Evolutionary conservation across 2,113 vertebrate genomes (phyloP), one percentile per base, ranked within the genome.

Genomic region (Periophthalmus modestus): DNA sequence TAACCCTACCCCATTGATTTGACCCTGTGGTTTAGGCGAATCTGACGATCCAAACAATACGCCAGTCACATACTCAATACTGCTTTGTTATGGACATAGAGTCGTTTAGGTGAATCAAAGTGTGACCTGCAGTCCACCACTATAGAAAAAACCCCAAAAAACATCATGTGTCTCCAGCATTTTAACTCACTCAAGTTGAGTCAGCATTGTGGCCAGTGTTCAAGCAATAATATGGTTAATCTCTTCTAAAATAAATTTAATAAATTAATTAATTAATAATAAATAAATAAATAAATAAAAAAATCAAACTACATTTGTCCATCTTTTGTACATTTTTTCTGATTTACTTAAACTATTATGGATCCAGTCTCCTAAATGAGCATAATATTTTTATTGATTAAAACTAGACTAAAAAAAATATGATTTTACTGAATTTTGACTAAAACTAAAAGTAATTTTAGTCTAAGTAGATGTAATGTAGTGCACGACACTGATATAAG

Each of bases 1-100:
- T 67, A 67, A 67, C 66, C 66, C 43, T 48, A 48, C 43, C 5
- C 66, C 46, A 67, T 67, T 67, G 66, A 67, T 67, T 47, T 67
- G 66, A 67, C 66, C 66, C 39, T 67, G 66, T 67, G 66, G 66
- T 67, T 47, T 67, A 43, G 23, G 2, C n/a, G 1, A 48, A 46
- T 48, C 13, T 28, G n/a, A 67, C 13, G 39, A 67, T n/a, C 46
- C 66, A 67, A 43, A 67, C 39, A 67, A 67, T 67, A 48, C n/a
- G 66, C 43, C 66, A 28, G 66, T 43, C 66, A 67, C 46, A 67
- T 47, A 67, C 66, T 67, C 66, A 67, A 67, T 67, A 67, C 66
- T 67, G 66, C n/a, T 67, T 67, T 67, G 66, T 67, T 67, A 67
- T 67, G 66, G 43, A 21, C 66, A 67, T 67, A 24, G 23, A 59